Percentiles rank a stretch among this genome's conserved stretches.
phyloP scores from a whole-genome alignment of 1,140 invertebrate genomes.

The Tetragnatha versicolor region DNA sequence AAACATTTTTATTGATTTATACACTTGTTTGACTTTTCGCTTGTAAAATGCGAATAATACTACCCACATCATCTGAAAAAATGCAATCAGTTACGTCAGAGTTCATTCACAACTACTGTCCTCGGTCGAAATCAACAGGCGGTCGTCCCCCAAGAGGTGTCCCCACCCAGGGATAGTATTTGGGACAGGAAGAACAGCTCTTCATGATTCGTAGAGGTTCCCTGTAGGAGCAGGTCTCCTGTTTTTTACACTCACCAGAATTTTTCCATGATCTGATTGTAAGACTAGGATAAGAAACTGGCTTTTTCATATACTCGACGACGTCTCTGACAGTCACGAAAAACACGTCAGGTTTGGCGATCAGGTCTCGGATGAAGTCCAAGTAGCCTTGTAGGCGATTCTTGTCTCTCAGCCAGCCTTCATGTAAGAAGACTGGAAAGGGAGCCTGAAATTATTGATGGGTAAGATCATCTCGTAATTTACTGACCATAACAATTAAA shows the following conservation, averaged over 20 bases:
- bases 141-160: constrained; percentile 66
- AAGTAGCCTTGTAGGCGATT: constrained; percentile 93
- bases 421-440: constrained; percentile 92
- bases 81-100: too few relatives aligned
- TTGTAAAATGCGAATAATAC: too few relatives aligned
- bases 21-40: too few relatives aligned
- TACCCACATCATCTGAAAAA: too few relatives aligned
- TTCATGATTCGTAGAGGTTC: constrained; percentile 69
- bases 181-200: constrained; percentile 89
- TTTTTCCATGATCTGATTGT: too few relatives aligned
- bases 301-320: constrained; percentile 42
- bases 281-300: not conserved
- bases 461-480: too few relatives aligned
- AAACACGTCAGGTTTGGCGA: constrained; percentile 87
- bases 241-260: not conserved
- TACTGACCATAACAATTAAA: too few relatives aligned
- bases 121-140: constrained; percentile 73
- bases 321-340: constrained; percentile 88
- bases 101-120: too few relatives aligned
- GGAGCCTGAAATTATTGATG: constrained; percentile 70
- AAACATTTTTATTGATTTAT: too few relatives aligned
- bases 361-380: constrained; percentile 86
- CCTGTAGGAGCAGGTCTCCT: constrained; percentile 26
- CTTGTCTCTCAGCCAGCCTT: constrained; percentile 91
- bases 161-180: constrained; percentile 92